Evolutionary conservation across 1,140 invertebrate genomes (phyloP).

Genomic region (Anoplolepis gracilipes): DNA sequence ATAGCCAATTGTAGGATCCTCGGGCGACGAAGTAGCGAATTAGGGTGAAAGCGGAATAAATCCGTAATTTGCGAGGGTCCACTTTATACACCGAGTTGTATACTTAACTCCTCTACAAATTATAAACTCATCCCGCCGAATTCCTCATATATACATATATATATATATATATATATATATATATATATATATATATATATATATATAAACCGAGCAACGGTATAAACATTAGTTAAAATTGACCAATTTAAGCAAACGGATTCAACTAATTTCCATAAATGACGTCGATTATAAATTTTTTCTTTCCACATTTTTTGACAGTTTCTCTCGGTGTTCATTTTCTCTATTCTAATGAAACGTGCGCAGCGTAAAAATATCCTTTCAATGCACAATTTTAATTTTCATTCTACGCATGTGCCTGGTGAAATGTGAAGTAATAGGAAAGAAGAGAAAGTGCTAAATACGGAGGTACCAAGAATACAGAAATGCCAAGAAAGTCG

Average conservation of each 20-base stretch:
- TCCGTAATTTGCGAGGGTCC: not conserved
- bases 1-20: not conserved
- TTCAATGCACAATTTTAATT: too few species aligned
- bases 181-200: too few species aligned
- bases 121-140: not conserved
- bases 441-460: too few species aligned
- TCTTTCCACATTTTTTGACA: not conserved
- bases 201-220: not conserved
- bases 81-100: not conserved
- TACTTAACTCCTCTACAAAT: constrained; percentile 2
- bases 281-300: not conserved
- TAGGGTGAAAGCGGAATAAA: constrained; percentile 22
- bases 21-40: not conserved
- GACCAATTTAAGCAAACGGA: not conserved
- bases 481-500: too few species aligned
- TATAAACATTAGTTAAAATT: constrained; percentile 23
- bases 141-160: not conserved
- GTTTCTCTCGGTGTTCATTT: too few species aligned
- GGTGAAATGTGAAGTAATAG: too few species aligned
- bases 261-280: not conserved
- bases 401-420: too few species aligned
- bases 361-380: too few species aligned
- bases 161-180: too few species aligned
- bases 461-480: too few species aligned
- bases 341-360: too few species aligned